Evolutionary conservation across 2,797 vertebrate species (phyloP).

Genomic region (Sarcophilus harrisii): DNA sequence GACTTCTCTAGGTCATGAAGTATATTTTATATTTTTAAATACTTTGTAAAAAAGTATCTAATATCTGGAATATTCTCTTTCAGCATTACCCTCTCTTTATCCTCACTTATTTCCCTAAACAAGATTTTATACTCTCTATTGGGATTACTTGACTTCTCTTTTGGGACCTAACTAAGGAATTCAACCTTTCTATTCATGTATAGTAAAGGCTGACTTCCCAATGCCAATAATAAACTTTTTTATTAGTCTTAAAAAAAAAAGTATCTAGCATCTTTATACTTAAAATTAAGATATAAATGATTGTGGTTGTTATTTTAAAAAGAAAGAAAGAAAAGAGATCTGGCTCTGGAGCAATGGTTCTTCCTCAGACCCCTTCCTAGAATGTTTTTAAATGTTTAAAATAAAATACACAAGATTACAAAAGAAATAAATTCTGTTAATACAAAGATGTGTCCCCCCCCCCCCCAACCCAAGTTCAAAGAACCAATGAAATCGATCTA

Average conservation of each 20-base stretch:
- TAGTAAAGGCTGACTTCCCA: too few relatives aligned
- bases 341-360: not conserved
- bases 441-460: not conserved
- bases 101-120: too few relatives aligned
- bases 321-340: not conserved
- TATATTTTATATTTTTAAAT: not conserved
- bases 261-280: not conserved
- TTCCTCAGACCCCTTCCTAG: not conserved
- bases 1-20: not conserved
- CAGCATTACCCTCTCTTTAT: too few relatives aligned
- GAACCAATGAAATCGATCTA: not conserved
- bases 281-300: not conserved
- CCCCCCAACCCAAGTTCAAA: not conserved
- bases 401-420: not conserved
- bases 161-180: too few relatives aligned
- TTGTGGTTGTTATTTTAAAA: not conserved
- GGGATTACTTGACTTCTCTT: too few relatives aligned
- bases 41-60: not conserved
- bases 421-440: not conserved
- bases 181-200: too few relatives aligned
- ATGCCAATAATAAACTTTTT: too few relatives aligned
- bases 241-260: too few relatives aligned
- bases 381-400: not conserved
- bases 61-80: too few relatives aligned
- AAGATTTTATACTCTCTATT: too few relatives aligned